phyloP scores from a whole-genome alignment of 2,797 vertebrate genomes.

The Gymnoscopelus microlampas region DNA sequence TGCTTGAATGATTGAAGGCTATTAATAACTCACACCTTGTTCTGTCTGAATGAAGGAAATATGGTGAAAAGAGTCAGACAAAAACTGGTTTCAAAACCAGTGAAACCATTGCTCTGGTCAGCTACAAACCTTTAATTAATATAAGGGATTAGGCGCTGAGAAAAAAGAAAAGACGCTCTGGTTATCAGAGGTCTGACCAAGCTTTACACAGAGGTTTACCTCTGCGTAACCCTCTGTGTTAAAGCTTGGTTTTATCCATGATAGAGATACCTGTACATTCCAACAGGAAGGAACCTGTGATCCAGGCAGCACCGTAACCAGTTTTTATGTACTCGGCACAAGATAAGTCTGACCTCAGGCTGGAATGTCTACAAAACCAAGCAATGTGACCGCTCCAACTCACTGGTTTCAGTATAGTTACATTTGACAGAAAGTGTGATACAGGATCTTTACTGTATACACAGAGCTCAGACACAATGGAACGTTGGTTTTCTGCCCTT shows the following conservation, averaged over 20 bases:
- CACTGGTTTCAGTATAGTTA: conserved; percentile 15
- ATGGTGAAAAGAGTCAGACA: too few relatives aligned
- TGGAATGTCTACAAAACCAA: conserved; percentile 3
- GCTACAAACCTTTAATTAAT: background rate
- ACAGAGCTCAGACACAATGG: conserved; percentile 28
- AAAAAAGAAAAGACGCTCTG: background rate
- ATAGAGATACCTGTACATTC: background rate
- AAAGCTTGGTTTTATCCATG: conserved; percentile 8
- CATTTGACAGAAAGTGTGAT: conserved; percentile 17
- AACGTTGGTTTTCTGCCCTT: conserved; percentile 3
- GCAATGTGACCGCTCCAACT: background rate
- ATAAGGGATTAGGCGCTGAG: background rate
- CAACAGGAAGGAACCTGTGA: conserved; percentile 8
- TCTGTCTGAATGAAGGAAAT: too few relatives aligned
- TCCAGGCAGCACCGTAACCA: background rate
- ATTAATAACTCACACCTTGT: too few relatives aligned
- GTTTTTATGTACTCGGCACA: conserved; percentile 8
- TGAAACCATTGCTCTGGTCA: too few relatives aligned
- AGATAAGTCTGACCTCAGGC: conserved; percentile 18
- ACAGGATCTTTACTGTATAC: conserved; percentile 32
- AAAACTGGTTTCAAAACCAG: too few relatives aligned
- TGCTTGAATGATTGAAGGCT: too few relatives aligned
- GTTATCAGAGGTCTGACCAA: conserved; percentile 3
- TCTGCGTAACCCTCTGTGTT: background rate
- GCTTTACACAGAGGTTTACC: too few relatives aligned